Base-by-base conservation (phyloP, 92 coral and sea anemone species). In the Hydrozoanthus gracilis region DNA sequence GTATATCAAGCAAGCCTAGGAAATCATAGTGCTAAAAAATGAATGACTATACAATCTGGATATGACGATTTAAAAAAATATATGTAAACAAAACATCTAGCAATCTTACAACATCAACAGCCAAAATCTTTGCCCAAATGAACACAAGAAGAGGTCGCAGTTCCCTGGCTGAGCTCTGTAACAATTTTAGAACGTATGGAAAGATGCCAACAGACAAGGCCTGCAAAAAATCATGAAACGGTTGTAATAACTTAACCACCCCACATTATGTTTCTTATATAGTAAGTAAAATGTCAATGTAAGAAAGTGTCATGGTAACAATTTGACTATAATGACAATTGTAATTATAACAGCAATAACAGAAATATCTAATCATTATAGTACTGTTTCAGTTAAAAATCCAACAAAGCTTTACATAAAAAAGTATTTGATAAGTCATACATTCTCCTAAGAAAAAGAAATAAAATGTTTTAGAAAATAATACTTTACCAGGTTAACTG, bases 161-260 rank as follows among this genome's bases (percentile, higher is more conserved):
- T 76, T 96, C 99, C 20, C 99, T 89, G 49, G 99, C 96, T 14
- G 98, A 92, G 83, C 99, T 96, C 90, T 96, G 99, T 49, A 96
- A 89, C 17, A 96, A 92, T 71, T 95, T 96, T 66, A 96, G 91
- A 18, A 96, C 99, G 80, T 96, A 96, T 1, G 99, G 96, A 72
- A 96, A 96, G 78, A 96, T 96, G 50, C 98, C 98, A 90, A 96
- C 99, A 70, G 99, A 96, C 78, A 96, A 87, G 13, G 99, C 99
- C 99, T 96, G 61, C 8, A 68, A 88, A 87, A 50, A 61, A 17
- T 73, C 7, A 14, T 10, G 52, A 47, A 39, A 67, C 62, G 13
- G 17, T 66, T 45, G 7, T 18, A 16, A 4, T 64, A 16, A 66
- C 18, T 18, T 2, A 2, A 1, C 17, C 15, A 15, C 39, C 2